phyloP scores from a whole-genome alignment of 2,113 vertebrate genomes.

The Podilymbus podiceps region DNA sequence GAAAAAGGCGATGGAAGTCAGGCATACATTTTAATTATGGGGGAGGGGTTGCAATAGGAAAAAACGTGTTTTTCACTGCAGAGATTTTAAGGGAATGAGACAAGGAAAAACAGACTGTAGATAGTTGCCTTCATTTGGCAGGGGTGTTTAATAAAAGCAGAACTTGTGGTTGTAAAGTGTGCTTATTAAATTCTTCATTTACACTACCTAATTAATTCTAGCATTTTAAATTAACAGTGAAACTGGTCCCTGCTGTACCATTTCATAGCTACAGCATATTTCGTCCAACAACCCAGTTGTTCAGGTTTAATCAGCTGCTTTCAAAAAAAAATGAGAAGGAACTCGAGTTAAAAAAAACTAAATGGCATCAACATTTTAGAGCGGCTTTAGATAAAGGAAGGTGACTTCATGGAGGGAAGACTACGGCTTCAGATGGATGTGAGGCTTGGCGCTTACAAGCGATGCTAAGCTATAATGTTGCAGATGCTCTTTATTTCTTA shows the following conservation, averaged over 20 bases:
- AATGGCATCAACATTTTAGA: constrained; percentile 6
- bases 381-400: not conserved
- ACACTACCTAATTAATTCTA: constrained; percentile 86
- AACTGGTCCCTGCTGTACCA: constrained; percentile 83
- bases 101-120: constrained; percentile 61
- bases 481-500: not conserved
- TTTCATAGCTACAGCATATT: constrained; percentile 78
- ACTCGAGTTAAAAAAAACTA: not conserved
- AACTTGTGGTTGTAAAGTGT: constrained; percentile 82
- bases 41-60: not conserved
- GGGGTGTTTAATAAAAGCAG: constrained; percentile 81
- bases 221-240: constrained; percentile 87
- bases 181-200: constrained; percentile 88
- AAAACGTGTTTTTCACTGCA: constrained; percentile 26
- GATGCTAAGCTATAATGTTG: not conserved
- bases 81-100: constrained; percentile 63
- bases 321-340: constrained; percentile 68
- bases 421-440: not conserved
- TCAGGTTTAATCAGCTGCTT: constrained; percentile 80
- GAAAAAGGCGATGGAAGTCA: constrained; percentile 65
- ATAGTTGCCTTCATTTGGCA: constrained; percentile 74
- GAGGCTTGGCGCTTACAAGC: not conserved
- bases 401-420: not conserved
- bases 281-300: constrained; percentile 78
- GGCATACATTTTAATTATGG: constrained; percentile 67